Percentiles rank a stretch among this genome's conserved stretches.
These are phyloP conservation scores for Emmelina monodactyla DNA, from an alignment of 2,888 invertebrate genomes.

Conservation along the genomic window DNA sequence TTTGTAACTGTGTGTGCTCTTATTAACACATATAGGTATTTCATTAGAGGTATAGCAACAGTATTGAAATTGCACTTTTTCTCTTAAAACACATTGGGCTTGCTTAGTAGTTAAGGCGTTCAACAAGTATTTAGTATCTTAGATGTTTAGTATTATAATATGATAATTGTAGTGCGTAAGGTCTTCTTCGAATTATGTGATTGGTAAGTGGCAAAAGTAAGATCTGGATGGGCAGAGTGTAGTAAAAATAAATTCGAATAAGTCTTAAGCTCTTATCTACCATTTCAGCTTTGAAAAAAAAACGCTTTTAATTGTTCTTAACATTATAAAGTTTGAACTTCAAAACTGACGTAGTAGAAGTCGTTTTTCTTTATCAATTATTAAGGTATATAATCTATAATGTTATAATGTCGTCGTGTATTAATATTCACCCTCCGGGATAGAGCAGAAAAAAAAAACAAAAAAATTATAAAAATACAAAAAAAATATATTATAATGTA, in stretches of 20 bases:
- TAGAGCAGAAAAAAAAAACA: conserved; percentile 35
- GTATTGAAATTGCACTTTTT: conserved; percentile 26
- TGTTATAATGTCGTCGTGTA: conserved; percentile 53
- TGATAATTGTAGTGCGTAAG: no score
- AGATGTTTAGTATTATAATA: conserved; percentile 21
- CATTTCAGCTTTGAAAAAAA: conserved; percentile 38
- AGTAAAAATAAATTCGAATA: no score
- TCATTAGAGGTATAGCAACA: no score
- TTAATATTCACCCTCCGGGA: conserved; percentile 45
- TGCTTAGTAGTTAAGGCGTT: conserved; percentile 19
- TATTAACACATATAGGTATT: no score
- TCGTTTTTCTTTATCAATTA: conserved; percentile 26
- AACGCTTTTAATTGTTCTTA: conserved; percentile 10
- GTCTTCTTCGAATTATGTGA: no score
- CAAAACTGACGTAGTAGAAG: conserved; percentile 38
- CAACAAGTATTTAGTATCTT: conserved; percentile 21
- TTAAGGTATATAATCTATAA: conserved; percentile 31
- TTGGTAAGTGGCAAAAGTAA: no score
- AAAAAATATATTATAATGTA: conserved; percentile 20
- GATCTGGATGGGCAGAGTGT: no score
- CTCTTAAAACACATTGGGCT: conserved; percentile 19
- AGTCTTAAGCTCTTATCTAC: no score
- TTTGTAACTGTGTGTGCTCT: no score
- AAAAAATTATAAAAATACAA: conserved; percentile 25
- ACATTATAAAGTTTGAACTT: conserved; percentile 17